phyloP scores from a whole-genome alignment of 2,888 invertebrate genomes.

The Tenthredo scrophulariae region DNA sequence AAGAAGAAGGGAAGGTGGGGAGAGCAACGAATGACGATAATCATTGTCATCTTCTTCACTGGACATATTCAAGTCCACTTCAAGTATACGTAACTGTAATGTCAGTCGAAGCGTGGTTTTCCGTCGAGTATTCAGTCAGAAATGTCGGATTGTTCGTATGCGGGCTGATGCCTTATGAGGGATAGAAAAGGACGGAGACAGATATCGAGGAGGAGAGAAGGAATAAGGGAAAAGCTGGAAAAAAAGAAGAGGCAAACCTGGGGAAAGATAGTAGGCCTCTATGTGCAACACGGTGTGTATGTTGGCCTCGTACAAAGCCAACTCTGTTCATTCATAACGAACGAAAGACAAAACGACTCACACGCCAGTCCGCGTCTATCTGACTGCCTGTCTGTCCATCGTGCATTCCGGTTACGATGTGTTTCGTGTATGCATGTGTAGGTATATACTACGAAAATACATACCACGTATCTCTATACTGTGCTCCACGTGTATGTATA shows the following conservation, averaged over 20 bases:
- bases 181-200: background rate
- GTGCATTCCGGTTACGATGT: background rate
- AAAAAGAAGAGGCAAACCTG: conserved; percentile 17
- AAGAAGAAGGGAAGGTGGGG: background rate
- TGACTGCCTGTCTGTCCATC: background rate
- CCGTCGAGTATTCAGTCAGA: conserved; percentile 18
- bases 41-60: conserved; percentile 55
- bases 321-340: conserved; percentile 49
- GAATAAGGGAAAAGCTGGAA: conserved; percentile 46
- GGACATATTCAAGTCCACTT: background rate
- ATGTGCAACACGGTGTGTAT: background rate
- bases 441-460: background rate
- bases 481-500: background rate
- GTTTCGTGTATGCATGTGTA: background rate
- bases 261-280: conserved; percentile 28
- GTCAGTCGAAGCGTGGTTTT: background rate
- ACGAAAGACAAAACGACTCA: conserved; percentile 44
- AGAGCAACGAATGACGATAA: background rate
- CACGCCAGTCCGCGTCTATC: background rate
- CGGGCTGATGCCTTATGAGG: conserved; percentile 52
- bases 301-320: conserved; percentile 36
- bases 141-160: conserved; percentile 48
- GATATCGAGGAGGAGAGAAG: conserved; percentile 1
- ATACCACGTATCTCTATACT: conserved; percentile 11
- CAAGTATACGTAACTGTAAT: background rate